Evolutionary conservation across 2,113 vertebrate genomes (phyloP), one percentile per base, ranked within the genome.

Genomic region (Lanius collurio): DNA sequence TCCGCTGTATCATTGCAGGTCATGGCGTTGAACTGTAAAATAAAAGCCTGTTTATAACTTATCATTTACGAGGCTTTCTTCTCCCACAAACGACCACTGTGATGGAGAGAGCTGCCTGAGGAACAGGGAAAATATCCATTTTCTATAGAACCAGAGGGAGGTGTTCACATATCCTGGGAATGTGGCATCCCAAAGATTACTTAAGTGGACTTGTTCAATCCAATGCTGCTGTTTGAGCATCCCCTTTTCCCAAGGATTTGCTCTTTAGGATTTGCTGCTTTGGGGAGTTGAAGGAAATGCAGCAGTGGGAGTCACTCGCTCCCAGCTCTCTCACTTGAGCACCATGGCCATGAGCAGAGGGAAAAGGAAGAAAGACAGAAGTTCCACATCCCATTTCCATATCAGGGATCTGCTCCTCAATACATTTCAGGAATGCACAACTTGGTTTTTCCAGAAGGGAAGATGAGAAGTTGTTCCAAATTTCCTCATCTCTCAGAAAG

Each of bases 1-100:
- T 92, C 73, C 9, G 62, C 88, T 87, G 69, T 68, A 75, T 92
- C 93, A 53, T 82, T 92, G 86, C 83, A n/a, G 94, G 96, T 96
- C 93, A 17, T 20, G 64, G 73, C 49, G 80, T 33, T 83, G 80
- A 75, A 67, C 88, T 84, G 93, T 53, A 78, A 95, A 68, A 88
- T 75, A 95, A 91, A 83, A 91, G 84, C 62, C 73, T 94, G 79
- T 63, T 74, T 81, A 63, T 89, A 73, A 71, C 67, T 80, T 69
- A 42, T 4, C 37, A 39, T 90, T 83, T 83, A 33, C 41, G 42
- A 78, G 70, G 27, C 50, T 77, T 82, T 88, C 59, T 79, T 84
- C 70, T 79, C 59, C 56, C 59, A 55, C 50, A 52, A 83, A 49
- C 24, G 31, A 18, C 30, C 24, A 52, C 11, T 37, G 50, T 2